Conservation (phyloP, 2,797 vertebrate genomes). For the Rhinatrema bivittatum region DNA sequence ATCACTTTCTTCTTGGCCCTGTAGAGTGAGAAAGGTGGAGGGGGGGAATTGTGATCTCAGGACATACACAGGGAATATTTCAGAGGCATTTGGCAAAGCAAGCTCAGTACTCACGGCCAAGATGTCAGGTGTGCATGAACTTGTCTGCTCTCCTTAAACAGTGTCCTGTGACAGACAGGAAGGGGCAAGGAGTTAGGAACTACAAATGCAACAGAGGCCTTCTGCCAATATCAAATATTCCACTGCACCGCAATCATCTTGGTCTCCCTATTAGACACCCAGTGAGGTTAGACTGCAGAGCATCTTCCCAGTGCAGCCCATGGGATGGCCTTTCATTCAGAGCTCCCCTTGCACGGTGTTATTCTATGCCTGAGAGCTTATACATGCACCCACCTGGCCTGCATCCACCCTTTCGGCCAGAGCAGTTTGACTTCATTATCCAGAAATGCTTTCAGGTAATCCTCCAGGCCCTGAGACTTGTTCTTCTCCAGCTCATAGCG, state of each 20-base stretch:
- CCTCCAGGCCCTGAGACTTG: slow-evolving; percentile 74
- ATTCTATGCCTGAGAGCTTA: too few relatives aligned
- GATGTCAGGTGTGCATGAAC: slow-evolving; percentile 60
- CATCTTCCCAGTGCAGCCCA: too few relatives aligned
- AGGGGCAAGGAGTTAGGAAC: slow-evolving; percentile 16
- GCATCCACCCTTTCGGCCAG: slow-evolving; percentile 99
- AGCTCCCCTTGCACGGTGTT: too few relatives aligned
- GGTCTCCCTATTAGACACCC: too few relatives aligned
- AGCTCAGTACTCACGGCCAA: slow-evolving; percentile 65
- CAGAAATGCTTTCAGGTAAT: slow-evolving; percentile 91
- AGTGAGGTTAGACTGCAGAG: too few relatives aligned
- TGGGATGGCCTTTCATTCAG: too few relatives aligned
- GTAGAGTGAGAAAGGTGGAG: slow-evolving; percentile 24
- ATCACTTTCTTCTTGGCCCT: slow-evolving; percentile 67
- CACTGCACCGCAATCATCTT: too few relatives aligned
- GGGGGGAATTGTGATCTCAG: too few relatives aligned
- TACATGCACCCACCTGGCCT: slow-evolving; percentile 85
- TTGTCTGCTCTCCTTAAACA: slow-evolving; percentile 78
- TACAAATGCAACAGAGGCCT: neutral
- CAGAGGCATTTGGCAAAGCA: neutral
- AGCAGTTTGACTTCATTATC: slow-evolving; percentile 90
- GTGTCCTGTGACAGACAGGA: slow-evolving; percentile 58
- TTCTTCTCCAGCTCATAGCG: slow-evolving; percentile 60
- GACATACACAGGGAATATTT: too few relatives aligned
- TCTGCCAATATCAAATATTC: too few relatives aligned